phyloP scores from a whole-genome alignment of 2,888 invertebrate species.

The Eledona agricola region DNA sequence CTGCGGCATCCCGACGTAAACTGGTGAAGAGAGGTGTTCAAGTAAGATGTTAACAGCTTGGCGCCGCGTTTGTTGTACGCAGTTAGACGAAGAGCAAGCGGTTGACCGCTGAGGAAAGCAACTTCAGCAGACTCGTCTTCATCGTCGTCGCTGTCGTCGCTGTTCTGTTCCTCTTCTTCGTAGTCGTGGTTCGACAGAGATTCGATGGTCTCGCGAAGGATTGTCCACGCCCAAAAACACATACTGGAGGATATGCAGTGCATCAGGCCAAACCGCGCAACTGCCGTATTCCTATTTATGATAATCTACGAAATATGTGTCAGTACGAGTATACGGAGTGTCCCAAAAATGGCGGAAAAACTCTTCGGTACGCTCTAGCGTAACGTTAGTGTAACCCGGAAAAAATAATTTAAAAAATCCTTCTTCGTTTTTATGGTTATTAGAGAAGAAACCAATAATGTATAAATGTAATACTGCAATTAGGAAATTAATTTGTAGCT shows the following conservation, averaged over 20 bases:
- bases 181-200: constrained; percentile 66
- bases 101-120: constrained; percentile 36
- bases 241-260: constrained; percentile 81
- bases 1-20: constrained; percentile 65
- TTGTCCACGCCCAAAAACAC: constrained; percentile 83
- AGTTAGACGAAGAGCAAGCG: constrained; percentile 55
- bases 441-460: no score
- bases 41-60: constrained; percentile 51
- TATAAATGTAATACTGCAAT: no score
- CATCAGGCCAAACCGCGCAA: constrained; percentile 79
- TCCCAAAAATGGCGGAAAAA: no score
- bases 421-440: no score
- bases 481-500: no score
- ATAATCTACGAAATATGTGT: constrained; percentile 64
- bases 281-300: constrained; percentile 66
- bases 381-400: no score
- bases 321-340: no score
- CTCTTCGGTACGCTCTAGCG: no score
- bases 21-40: constrained; percentile 43
- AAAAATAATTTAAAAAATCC: no score
- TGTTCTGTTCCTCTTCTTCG: constrained; percentile 46
- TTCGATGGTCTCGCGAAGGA: constrained; percentile 77
- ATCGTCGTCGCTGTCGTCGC: constrained; percentile 46
- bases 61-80: constrained; percentile 53
- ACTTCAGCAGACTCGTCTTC: constrained; percentile 30